Conservation (phyloP, 2,888 invertebrate genomes). For the Morpho deidamia region DNA sequence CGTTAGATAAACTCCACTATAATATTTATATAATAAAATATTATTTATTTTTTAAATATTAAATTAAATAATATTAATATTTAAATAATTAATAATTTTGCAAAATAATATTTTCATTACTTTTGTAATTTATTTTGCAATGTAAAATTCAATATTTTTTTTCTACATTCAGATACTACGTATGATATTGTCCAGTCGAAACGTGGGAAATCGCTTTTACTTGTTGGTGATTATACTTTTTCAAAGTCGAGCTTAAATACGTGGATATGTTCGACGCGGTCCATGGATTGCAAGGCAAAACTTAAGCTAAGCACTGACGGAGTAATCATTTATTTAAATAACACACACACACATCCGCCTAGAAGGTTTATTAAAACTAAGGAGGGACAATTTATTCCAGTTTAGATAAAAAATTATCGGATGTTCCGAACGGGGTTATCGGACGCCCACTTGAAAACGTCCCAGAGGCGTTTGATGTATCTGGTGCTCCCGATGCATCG, state of each 20-base stretch:
- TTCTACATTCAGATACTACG: background rate
- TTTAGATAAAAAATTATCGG: background rate
- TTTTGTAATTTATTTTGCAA: no score
- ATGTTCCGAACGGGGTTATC: no score
- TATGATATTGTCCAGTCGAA: conserved; percentile 2
- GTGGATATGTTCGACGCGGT: conserved; percentile 33
- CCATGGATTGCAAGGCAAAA: conserved; percentile 33
- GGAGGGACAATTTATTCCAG: conserved; percentile 5
- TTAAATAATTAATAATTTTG: no score
- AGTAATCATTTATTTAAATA: conserved; percentile 20
- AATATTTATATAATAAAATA: no score
- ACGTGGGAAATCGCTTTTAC: conserved; percentile 19
- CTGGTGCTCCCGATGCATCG: no score
- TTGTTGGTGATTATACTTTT: conserved; percentile 37
- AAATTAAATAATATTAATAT: no score
- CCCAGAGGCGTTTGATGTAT: no score
- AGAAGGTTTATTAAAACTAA: conserved; percentile 19
- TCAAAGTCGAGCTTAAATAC: conserved; percentile 12
- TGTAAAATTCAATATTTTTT: no score
- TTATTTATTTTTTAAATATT: no score
- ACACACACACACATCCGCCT: conserved; percentile 27
- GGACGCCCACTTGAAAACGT: no score
- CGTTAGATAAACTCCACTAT: no score
- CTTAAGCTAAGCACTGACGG: conserved; percentile 24
- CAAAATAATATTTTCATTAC: no score